phyloP scores from a whole-genome alignment of 2,113 vertebrate genomes.

The Mormyrus iriodes region DNA sequence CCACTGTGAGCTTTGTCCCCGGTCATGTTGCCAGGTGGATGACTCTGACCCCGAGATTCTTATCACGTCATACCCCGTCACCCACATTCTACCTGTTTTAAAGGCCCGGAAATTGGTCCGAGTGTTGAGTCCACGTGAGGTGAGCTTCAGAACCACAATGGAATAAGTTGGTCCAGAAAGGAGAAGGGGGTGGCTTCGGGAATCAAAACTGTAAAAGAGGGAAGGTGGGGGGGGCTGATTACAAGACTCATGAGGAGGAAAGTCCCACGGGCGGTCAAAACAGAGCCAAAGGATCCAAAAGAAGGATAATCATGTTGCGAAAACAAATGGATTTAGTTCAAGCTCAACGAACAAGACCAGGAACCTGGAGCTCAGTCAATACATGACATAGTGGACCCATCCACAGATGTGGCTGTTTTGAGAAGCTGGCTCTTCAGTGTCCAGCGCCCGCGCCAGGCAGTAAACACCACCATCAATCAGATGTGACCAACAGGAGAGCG shows the following conservation, averaged over 20 bases:
- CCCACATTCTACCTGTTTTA: background rate
- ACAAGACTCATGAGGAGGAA: background rate
- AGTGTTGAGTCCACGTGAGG: background rate
- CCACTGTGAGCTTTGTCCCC: background rate
- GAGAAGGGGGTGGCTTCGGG: background rate
- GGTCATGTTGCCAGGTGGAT: background rate
- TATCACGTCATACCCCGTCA: background rate
- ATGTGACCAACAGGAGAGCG: background rate
- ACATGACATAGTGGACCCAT: background rate
- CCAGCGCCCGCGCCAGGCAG: background rate
- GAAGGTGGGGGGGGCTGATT: background rate
- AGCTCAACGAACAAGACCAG: background rate
- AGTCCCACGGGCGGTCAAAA: background rate
- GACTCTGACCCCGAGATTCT: background rate
- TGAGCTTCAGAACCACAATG: background rate
- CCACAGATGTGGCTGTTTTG: background rate
- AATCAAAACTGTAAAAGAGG: background rate
- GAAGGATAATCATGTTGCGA: background rate
- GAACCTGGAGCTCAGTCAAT: slow-evolving; percentile 5
- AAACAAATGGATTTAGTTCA: background rate
- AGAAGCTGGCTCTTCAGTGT: background rate
- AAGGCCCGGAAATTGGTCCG: background rate
- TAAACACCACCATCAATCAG: slow-evolving; percentile 17
- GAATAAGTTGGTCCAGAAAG: background rate
- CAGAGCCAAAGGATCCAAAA: background rate